Base-by-base conservation (phyloP, 2,797 vertebrate species). In the Microhierax caerulescens region DNA sequence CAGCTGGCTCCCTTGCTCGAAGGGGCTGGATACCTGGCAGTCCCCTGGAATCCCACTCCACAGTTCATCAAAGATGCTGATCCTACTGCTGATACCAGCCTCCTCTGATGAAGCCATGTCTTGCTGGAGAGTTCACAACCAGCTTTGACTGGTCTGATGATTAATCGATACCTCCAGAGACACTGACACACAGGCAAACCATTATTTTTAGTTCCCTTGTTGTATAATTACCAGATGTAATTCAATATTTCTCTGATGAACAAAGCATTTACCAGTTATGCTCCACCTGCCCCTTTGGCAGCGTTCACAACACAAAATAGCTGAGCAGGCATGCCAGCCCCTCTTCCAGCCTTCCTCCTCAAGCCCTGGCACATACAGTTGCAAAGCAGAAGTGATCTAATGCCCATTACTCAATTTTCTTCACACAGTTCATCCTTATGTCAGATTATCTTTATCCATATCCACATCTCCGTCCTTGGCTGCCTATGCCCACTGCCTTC, bases 211-310 rank as follows among this genome's bases (percentile, higher is more conserved):
- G 76, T 78, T 76, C 51, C 57, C 80, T 79, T 59, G 47, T 70
- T 76, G 48, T 85, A 60, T 92, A 87, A 88, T 93, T 94, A 81
- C 51, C 45, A 85, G 77, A 48, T 51, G 57, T 81, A 93, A 96
- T 85, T 91, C 89, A 91, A 15, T 91, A 87, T 79, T 82, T 91
- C 92, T 92, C 56, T 60, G 77, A 80, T 74, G 93, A 95, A 68
- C 37, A 69, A 84, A 86, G 93, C 87, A 80, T 65, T 95, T 88
- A 69, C 74, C 80, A 82, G 74, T 85, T 92, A 69, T 79, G 79
- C 43, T 95, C 88, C 95, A 95, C 90, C 90, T 96, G 93, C 90
- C 80, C 90, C 85, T 93, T 85, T 96, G 94, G 95, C 95, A 94
- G 56, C 12, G 4, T 37, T 73, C 63, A n/a, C 63, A 54, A 7